Percentiles rank a stretch among this genome's conserved stretches.
Conservation (phyloP, 2,888 invertebrate species). For the Eudemis profundana region DNA sequence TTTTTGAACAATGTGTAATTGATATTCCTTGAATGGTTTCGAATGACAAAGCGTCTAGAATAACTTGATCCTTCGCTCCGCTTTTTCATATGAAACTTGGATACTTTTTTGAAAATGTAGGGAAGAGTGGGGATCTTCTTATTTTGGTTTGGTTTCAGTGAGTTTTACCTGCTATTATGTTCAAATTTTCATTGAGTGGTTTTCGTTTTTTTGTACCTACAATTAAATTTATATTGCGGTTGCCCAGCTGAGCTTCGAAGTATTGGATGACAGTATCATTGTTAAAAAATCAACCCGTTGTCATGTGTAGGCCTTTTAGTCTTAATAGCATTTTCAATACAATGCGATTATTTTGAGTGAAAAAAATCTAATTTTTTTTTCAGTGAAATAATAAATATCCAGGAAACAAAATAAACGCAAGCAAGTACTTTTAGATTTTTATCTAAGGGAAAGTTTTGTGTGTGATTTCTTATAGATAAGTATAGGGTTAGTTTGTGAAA, state of each 20-base stretch:
- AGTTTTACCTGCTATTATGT: slow-evolving; percentile 69
- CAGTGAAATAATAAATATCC: slow-evolving; percentile 1
- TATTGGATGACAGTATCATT: slow-evolving; percentile 48
- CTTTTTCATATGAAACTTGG: slow-evolving; percentile 37
- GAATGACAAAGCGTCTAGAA: slow-evolving; percentile 60
- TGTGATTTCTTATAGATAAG: background rate
- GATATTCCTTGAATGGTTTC: slow-evolving; percentile 75
- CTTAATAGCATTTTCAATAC: slow-evolving; percentile 26
- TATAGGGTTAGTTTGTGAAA: slow-evolving; percentile 7
- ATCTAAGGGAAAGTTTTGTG: slow-evolving; percentile 28
- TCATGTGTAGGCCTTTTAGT: slow-evolving; percentile 25
- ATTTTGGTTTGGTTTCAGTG: slow-evolving; percentile 48
- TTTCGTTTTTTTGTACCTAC: slow-evolving; percentile 60
- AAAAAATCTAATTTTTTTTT: slow-evolving; percentile 10
- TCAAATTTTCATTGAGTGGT: slow-evolving; percentile 63
- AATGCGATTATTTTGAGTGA: background rate
- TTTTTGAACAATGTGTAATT: slow-evolving; percentile 75
- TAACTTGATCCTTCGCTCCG: slow-evolving; percentile 47
- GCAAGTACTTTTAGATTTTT: background rate
- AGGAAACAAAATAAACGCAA: slow-evolving; percentile 13
- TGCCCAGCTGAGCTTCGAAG: slow-evolving; percentile 63
- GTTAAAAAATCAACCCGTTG: slow-evolving; percentile 42
- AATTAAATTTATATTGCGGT: slow-evolving; percentile 71
- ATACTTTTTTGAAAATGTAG: background rate
- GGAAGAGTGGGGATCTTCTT: slow-evolving; percentile 45